Base-by-base conservation (phyloP, 1,140 invertebrate genomes). In the Sarcophaga peregrina region DNA sequence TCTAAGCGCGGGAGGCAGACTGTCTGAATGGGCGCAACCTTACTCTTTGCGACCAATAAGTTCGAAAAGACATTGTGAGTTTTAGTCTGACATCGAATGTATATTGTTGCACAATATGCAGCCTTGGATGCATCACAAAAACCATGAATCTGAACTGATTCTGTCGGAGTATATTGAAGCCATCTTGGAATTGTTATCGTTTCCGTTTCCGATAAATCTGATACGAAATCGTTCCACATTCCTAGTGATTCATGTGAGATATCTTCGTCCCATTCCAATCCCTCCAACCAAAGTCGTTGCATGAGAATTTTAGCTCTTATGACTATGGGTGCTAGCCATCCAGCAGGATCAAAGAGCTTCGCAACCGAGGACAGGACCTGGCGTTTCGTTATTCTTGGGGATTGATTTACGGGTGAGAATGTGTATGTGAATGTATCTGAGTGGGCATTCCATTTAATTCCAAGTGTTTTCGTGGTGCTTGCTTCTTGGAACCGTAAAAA, bases 401-500 rank as follows among this genome's bases (percentile, higher is more conserved):
- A n/a, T n/a, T n/a, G n/a, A n/a, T n/a, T n/a, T n/a, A n/a, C n/a
- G n/a, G n/a, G n/a, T n/a, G 47, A 47, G 3, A 72, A 46, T 5
- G 58, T 45, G 20, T 82, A 82, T 13, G 81, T 68, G 48, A 82
- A 82, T 48, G 15, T 10, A 45, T 82, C 81, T 7, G 37, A n/a
- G 17, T 50, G 25, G 15, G 81, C 62, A 48, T 73, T 82, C 46
- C 81, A 82, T 50, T 82, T 72, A 72, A 82, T 82, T 7, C 81
- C 81, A 8, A 82, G 45, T 10, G 81, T 72, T 72, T 82, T 82
- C 46, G 62, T 82, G 15, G 81, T 48, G 46, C 81, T 82, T 46
- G 58, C 46, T 48, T 82, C 81, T 6, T 68, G 37, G 20, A 82
- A 82, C 47, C 15, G 20, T 2, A 68, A 20, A 72, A 82, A 47